phyloP scores from a whole-genome alignment of 1,140 invertebrate genomes.

The Danaus plexippus region DNA sequence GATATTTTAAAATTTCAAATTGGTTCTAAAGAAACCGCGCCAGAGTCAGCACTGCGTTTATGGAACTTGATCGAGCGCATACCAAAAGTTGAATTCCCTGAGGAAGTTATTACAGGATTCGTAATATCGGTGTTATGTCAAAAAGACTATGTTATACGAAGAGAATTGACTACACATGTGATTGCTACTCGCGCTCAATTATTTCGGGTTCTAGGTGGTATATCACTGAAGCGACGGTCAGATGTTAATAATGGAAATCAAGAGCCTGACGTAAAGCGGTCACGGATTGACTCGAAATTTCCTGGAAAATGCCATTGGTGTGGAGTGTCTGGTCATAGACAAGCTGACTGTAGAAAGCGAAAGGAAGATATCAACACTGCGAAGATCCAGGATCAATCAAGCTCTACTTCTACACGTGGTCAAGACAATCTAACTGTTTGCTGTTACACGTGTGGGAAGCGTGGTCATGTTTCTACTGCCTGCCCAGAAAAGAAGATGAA shows the following conservation, averaged over 20 bases:
- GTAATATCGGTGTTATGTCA: constrained; percentile 24
- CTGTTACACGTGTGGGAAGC: constrained; percentile 6
- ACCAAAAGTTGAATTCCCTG: constrained; percentile 21
- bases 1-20: constrained; percentile 29
- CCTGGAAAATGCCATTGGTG: constrained; percentile 19
- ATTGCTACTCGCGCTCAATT: constrained; percentile 19
- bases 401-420: no score
- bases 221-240: constrained; percentile 24
- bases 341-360: constrained; percentile 16
- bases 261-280: constrained; percentile 8
- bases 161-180: constrained; percentile 20
- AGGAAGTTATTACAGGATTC: constrained; percentile 31
- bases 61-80: constrained; percentile 29
- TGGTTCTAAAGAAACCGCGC: constrained; percentile 27
- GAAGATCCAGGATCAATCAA: no score
- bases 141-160: constrained; percentile 22
- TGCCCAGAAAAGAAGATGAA: neutral
- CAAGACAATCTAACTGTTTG: no score
- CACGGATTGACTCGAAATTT: constrained; percentile 11
- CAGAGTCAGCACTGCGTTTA: constrained; percentile 22
- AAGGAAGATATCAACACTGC: constrained; percentile 8
- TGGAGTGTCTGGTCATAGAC: constrained; percentile 12
- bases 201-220: constrained; percentile 25
- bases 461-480: neutral
- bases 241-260: no score